A percentile compares a stretch with the other conserved stretches of the same genome.
Conservation (phyloP, 2,797 vertebrate species). For the Acipenser transmontanus region DNA sequence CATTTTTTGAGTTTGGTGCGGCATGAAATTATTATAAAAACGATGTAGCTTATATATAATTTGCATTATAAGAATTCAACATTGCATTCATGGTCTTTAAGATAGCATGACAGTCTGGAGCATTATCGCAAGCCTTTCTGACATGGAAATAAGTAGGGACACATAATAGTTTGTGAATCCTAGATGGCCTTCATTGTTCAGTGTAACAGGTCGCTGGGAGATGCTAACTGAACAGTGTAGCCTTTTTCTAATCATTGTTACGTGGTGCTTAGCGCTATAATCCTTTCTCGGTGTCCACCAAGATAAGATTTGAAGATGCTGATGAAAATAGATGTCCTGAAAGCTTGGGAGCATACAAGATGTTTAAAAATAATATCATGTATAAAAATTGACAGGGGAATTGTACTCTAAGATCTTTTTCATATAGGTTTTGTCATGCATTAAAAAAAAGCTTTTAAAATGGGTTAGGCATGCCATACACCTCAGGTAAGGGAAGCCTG, state of each 20-base stretch:
- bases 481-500: no score
- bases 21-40: conserved; percentile 45
- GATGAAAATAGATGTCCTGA: conserved; percentile 4
- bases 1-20: conserved; percentile 46
- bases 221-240: conserved; percentile 16
- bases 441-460: neutral
- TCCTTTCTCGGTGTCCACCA: conserved; percentile 30
- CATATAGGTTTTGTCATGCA: conserved; percentile 31
- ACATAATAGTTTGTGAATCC: conserved; percentile 14
- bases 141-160: conserved; percentile 38
- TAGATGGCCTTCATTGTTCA: conserved; percentile 3
- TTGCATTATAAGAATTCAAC: conserved; percentile 2
- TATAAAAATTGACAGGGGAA: conserved; percentile 43
- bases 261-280: conserved; percentile 42
- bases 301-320: conserved; percentile 41
- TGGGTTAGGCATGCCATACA: no score
- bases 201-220: conserved; percentile 24
- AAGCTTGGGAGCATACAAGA: conserved; percentile 29
- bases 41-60: conserved; percentile 1
- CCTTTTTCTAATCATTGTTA: conserved; percentile 38
- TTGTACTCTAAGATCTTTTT: conserved; percentile 45
- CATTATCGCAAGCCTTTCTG: conserved; percentile 32
- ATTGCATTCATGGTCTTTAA: conserved; percentile 3
- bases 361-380: conserved; percentile 52
- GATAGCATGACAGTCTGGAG: conserved; percentile 45